Conservation (phyloP, 1,140 invertebrate species). For the Penaeus indicus region DNA sequence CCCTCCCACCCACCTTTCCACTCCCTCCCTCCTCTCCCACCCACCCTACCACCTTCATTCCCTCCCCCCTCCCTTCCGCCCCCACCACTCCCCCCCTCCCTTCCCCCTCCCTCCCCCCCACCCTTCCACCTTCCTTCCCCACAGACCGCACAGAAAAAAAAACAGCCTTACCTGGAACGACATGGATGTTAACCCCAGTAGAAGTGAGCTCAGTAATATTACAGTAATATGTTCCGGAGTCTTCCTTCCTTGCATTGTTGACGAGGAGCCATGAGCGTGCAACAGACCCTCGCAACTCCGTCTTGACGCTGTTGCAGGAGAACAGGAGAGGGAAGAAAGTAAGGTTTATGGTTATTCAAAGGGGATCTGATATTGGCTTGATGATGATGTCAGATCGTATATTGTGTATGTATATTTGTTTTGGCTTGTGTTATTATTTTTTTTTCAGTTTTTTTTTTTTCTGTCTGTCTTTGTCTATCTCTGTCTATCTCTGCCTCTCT, state of each 20-base stretch:
- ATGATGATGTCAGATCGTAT: not conserved
- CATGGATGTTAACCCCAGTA: conserved; percentile 83
- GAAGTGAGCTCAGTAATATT: conserved; percentile 80
- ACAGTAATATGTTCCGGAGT: conserved; percentile 88
- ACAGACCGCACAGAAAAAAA: not conserved
- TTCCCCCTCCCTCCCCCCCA: not conserved
- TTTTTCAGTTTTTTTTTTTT: not conserved
- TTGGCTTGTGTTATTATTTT: not conserved
- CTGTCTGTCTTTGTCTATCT: conserved; percentile 12
- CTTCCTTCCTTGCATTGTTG: conserved; percentile 83
- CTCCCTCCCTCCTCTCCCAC: no score
- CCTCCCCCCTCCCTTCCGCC: not conserved
- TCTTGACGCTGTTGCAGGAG: conserved; percentile 83
- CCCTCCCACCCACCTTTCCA: no score
- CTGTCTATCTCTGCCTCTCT: not conserved
- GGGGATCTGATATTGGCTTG: not conserved
- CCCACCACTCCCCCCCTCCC: no score
- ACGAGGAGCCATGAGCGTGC: conserved; percentile 84
- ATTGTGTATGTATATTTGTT: not conserved
- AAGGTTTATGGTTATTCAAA: not conserved
- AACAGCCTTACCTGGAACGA: conserved; percentile 79
- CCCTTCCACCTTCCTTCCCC: not conserved
- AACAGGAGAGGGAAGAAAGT: conserved; percentile 22
- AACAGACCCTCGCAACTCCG: conserved; percentile 80
- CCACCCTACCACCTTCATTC: not conserved